phyloP scores from a whole-genome alignment of 1,140 invertebrate genomes.

The Tribolium castaneum region DNA sequence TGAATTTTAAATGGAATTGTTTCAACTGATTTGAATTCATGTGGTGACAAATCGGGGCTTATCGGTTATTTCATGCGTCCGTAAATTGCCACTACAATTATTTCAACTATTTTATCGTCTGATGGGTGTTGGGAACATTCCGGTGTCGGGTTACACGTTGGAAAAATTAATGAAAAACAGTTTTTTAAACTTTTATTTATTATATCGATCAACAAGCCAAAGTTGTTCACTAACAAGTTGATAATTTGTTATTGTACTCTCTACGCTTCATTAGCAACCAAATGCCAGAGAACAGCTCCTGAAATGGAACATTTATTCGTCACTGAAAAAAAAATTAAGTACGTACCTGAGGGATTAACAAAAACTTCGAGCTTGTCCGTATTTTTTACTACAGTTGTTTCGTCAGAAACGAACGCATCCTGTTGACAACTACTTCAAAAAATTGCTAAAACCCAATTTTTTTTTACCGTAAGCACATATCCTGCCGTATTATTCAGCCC shows the following conservation, averaged over 20 bases:
- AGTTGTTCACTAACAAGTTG: too few species aligned
- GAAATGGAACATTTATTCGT: neutral
- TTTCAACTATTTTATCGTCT: too few species aligned
- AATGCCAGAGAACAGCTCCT: constrained; percentile 17
- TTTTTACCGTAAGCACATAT: constrained; percentile 43
- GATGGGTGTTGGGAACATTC: too few species aligned
- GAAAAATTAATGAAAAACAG: too few species aligned
- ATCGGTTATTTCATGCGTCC: too few species aligned
- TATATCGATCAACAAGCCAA: too few species aligned
- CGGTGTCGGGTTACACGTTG: too few species aligned
- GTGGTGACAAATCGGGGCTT: neutral
- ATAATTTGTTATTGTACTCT: too few species aligned
- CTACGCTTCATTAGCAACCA: neutral
- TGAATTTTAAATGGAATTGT: constrained; percentile 17
- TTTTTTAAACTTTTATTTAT: too few species aligned
- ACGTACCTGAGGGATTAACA: constrained; percentile 38
- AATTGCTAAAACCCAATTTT: constrained; percentile 7
- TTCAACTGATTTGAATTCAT: neutral
- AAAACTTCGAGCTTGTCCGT: constrained; percentile 18
- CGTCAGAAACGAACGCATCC: constrained; percentile 47
- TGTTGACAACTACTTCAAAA: constrained; percentile 23
- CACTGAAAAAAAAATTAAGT: neutral
- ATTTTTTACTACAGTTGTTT: constrained; percentile 13
- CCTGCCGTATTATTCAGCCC: constrained; percentile 61
- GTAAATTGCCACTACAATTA: too few species aligned